Conservation (phyloP, 2,888 invertebrate genomes). For the Leptopilina myrica region DNA sequence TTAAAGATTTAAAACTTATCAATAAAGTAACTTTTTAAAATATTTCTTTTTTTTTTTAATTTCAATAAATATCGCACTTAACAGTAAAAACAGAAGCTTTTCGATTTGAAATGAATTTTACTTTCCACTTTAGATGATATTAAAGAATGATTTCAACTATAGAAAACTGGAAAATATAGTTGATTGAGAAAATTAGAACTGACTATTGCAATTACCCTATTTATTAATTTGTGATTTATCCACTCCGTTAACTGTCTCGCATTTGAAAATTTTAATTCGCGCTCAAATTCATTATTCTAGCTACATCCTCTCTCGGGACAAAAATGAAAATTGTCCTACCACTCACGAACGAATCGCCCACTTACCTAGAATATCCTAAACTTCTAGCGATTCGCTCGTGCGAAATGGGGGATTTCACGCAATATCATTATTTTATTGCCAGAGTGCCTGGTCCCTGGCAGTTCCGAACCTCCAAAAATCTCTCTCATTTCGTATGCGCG, state of each 20-base stretch:
- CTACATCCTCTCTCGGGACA: slow-evolving; percentile 54
- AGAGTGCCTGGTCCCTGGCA: slow-evolving; percentile 39
- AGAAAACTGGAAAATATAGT: too few species aligned
- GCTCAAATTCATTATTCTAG: slow-evolving; percentile 60
- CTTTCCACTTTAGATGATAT: too few species aligned
- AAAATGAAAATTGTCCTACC: slow-evolving; percentile 45
- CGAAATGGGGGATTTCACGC: slow-evolving; percentile 47
- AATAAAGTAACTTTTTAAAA: too few species aligned
- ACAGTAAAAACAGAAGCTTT: too few species aligned
- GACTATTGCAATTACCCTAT: slow-evolving; percentile 23
- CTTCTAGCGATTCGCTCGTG: slow-evolving; percentile 54
- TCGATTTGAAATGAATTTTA: not conserved
- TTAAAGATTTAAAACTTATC: too few species aligned
- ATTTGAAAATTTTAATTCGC: slow-evolving; percentile 26
- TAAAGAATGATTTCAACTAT: too few species aligned
- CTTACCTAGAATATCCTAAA: slow-evolving; percentile 57
- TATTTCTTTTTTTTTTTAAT: too few species aligned
- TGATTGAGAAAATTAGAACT: not conserved
- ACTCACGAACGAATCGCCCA: slow-evolving; percentile 53
- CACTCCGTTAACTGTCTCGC: slow-evolving; percentile 34
- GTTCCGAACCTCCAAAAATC: slow-evolving; percentile 32
- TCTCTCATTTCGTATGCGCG: slow-evolving; percentile 34
- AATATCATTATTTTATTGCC: not conserved
- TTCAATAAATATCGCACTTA: too few species aligned
- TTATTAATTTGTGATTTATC: not conserved